Evolutionary conservation across 2,113 vertebrate species (phyloP).

Genomic region (Eudyptes chrysolophus): DNA sequence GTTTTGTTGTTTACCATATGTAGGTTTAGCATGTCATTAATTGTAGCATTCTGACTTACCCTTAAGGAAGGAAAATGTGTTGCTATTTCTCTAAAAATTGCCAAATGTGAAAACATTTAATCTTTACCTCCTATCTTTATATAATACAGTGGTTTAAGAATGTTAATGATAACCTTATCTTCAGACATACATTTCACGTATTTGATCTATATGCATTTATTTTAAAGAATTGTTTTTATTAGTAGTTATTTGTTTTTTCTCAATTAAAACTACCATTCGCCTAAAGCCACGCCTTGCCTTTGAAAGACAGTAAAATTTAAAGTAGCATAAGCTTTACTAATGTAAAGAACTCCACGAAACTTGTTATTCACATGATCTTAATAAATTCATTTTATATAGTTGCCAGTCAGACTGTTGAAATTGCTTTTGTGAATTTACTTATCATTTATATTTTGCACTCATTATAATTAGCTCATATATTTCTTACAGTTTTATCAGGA

Average conservation of each 20-base stretch:
- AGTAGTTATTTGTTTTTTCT: background rate
- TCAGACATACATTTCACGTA: background rate
- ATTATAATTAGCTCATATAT: background rate
- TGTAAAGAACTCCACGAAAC: background rate
- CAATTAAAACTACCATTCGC: background rate
- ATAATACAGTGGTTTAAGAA: background rate
- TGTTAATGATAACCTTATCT: background rate
- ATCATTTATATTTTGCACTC: background rate
- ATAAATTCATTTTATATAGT: slow-evolving; percentile 16
- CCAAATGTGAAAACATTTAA: background rate
- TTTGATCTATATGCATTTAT: background rate
- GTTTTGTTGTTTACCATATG: background rate
- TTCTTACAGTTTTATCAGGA: background rate
- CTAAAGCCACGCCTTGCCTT: background rate
- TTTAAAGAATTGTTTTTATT: background rate
- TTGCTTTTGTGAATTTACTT: background rate
- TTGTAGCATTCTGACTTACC: background rate
- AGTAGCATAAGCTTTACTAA: background rate
- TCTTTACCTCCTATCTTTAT: background rate
- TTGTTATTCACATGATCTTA: background rate
- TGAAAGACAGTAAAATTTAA: background rate
- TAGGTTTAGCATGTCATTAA: background rate
- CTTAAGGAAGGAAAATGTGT: background rate
- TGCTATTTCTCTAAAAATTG: slow-evolving; percentile 2
- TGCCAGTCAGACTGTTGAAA: background rate